These are phyloP conservation scores for Xanthostigma xanthostigma DNA, from an alignment of 2,888 invertebrate genomes.

Conservation along the genomic window DNA sequence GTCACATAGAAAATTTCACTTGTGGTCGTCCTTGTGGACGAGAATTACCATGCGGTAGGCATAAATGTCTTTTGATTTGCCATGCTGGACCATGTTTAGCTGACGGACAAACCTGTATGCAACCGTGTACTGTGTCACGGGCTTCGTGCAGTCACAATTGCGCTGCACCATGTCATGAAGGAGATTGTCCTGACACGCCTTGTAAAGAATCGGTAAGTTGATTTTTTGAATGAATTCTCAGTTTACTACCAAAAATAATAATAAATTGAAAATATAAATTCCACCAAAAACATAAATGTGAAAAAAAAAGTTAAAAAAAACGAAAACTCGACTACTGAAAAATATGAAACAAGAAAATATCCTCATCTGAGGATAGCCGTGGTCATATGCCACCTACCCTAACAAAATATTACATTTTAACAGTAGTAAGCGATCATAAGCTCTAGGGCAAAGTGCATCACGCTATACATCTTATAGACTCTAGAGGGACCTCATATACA, in stretches of 20 bases:
- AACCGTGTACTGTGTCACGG: constrained; percentile 58
- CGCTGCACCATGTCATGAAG: constrained; percentile 65
- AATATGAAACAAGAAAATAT: too few relatives aligned
- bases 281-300: too few relatives aligned
- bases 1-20: constrained; percentile 71
- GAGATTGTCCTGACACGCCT: constrained; percentile 50
- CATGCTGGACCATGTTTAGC: constrained; percentile 59
- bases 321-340: too few relatives aligned
- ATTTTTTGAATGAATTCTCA: neutral
- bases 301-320: too few relatives aligned
- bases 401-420: too few relatives aligned
- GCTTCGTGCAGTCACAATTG: constrained; percentile 74
- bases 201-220: constrained; percentile 53
- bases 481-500: too few relatives aligned
- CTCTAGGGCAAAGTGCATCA: too few relatives aligned
- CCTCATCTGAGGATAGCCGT: too few relatives aligned
- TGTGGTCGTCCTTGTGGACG: constrained; percentile 82
- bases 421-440: too few relatives aligned
- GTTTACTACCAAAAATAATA: neutral
- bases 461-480: too few relatives aligned
- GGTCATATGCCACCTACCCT: too few relatives aligned
- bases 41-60: constrained; percentile 64
- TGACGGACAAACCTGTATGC: constrained; percentile 55
- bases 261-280: neutral
- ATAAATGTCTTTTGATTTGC: constrained; percentile 68